Evolutionary conservation across 1,140 invertebrate species (phyloP).

Genomic region (Drosophila burlai): DNA sequence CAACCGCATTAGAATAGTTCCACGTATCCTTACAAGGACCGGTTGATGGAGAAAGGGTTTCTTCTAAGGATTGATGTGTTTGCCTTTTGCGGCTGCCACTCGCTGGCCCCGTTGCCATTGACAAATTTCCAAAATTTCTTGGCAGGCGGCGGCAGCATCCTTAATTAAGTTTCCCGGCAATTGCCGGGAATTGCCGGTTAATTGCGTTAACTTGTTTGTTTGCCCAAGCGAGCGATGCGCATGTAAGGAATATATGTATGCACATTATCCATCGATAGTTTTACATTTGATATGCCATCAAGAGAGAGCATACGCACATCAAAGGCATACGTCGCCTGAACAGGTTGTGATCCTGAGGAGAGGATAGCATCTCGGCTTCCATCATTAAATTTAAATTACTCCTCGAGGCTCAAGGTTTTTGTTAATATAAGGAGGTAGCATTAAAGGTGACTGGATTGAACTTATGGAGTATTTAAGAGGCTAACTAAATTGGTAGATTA

Average conservation of each 20-base stretch:
- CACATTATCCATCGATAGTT: conserved; percentile 78
- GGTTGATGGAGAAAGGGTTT: conserved; percentile 27
- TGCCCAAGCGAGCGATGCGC: conserved; percentile 37
- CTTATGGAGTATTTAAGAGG: neutral
- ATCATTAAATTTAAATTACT: conserved; percentile 64
- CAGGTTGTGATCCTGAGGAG: neutral
- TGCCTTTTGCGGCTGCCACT: conserved; percentile 69
- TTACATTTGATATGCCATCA: conserved; percentile 71
- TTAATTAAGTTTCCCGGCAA: conserved; percentile 71
- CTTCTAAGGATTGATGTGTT: conserved; percentile 59
- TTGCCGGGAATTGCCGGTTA: no score
- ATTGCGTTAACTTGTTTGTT: conserved; percentile 67
- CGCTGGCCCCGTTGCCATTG: conserved; percentile 59
- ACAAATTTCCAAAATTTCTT: conserved; percentile 56
- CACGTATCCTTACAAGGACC: conserved; percentile 58
- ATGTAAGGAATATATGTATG: conserved; percentile 37
- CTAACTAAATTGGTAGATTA: neutral
- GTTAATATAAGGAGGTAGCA: neutral
- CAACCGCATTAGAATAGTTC: conserved; percentile 78
- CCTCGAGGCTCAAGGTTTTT: neutral
- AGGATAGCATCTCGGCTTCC: conserved; percentile 2
- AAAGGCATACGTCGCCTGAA: conserved; percentile 43
- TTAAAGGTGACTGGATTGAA: neutral
- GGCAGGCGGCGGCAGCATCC: conserved; percentile 31
- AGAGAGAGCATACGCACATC: conserved; percentile 55